Evolutionary conservation across 2,888 invertebrate species (phyloP), one percentile per base, ranked within the genome.

Genomic region (Drosophila austrosaltans): DNA sequence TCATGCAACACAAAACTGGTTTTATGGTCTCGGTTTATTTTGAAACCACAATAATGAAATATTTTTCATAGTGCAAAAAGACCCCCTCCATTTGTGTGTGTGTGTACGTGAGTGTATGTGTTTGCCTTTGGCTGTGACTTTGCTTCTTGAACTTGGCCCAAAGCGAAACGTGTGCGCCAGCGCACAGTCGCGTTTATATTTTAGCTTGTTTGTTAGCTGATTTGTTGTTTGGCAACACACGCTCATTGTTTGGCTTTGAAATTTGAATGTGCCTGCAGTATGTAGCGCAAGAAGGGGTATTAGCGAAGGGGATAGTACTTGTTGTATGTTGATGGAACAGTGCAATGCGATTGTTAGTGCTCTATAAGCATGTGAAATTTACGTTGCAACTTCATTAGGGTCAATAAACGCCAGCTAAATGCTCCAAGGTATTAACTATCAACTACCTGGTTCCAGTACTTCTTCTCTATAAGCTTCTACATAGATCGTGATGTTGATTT

Each of bases 341-440:
- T 69, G 76, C 73, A 62, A 62, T 60, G 61, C 84, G 62, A 81
- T 75, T 82, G 87, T 84, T 78, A 64, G 22, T 39, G 58, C 57
- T 61, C 56, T 60, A 69, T 64, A 62, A 60, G 66, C 71, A 83
- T 78, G 76, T 61, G 72, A 53, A 66, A 69, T 62, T 32, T 16
- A 16, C 44, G 28, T 54, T 20, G 20, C 76, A 75, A 76, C 84
- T 84, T 82, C 75, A 89, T 84, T 84, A 84, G 87, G 89, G 89
- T 85, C 89, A 89, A 85, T 89, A 87, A 89, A 85, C 85, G 89
- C 87, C 77, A 88, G 70, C 68, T 53, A 67, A 53, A 67, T 66
- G 36, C 64, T 56, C 67, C 76, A 61, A 69, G 61, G 42, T 39
- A 25, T 36, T 60, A 66, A 65, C 73, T 76, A 72, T 77, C 69